Base-by-base conservation (phyloP, 2,113 vertebrate species). In the Hucho hucho region DNA sequence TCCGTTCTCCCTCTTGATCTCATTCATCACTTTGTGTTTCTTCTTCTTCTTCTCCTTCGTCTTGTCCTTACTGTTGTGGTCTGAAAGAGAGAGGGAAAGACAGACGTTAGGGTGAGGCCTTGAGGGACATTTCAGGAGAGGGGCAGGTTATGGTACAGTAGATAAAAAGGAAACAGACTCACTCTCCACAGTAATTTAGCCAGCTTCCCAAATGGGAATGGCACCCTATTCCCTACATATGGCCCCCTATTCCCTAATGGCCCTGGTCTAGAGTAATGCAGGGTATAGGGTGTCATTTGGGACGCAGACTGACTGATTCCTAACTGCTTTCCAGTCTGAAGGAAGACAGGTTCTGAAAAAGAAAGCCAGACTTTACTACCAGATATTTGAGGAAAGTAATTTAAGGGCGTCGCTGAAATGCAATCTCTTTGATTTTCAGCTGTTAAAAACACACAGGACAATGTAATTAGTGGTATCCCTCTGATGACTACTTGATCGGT, bases 1-100 rank as follows among this genome's bases (percentile, higher is more conserved):
- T 80, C 97, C 97, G 64, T 99, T 99, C 88, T 98, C 96, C 87
- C 96, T 95, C 93, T 97, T 98, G 80, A 97, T 94, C 88, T 98
- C 95, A 79, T 93, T 95, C 85, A 95, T 95, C 83, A 93, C 81
- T 92, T 96, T 98, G 91, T 97, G 95, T 83, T 97, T 97, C 91
- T 95, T 97, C 92, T 95, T 96, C 70, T 96, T 95, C 83, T 92
- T n/a, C n/a, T n/a, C n/a, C n/a, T n/a, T 91, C 73, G 93, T 93
- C 90, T 94, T 89, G 59, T 90, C 81, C 72, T 95, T 95, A 86
- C 16, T 72, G 63, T 24, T 26, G 69, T 66, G 49, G 76, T 32
- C 28, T 47, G 20, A 26, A 5, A 46, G 37, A 13, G 6, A 24
- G n/a, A 47, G 11, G 1, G 67, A 6, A 9, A 2, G 67, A 22